These are phyloP conservation scores for Leucophora obtusa DNA, from an alignment of 2,888 invertebrate genomes.

Conservation along the genomic window DNA sequence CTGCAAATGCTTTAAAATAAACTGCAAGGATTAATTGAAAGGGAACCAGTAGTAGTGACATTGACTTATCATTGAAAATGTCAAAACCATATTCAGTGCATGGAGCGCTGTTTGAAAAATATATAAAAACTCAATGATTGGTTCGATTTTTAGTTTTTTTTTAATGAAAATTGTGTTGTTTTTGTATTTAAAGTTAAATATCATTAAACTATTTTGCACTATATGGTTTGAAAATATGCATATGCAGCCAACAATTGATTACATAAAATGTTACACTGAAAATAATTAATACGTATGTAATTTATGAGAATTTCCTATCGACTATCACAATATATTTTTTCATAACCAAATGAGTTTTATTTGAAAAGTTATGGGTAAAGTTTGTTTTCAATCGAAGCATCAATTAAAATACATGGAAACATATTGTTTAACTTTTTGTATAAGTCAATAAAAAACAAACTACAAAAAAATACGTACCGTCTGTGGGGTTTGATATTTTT, in stretches of 20 bases:
- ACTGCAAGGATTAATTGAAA: not conserved
- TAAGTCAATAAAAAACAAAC: too few relatives aligned
- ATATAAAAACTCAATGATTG: not conserved
- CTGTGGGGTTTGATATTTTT: too few relatives aligned
- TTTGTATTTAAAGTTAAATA: slow-evolving; percentile 26
- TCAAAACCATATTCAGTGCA: not conserved
- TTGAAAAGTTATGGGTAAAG: too few relatives aligned
- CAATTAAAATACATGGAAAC: too few relatives aligned
- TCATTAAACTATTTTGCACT: slow-evolving; percentile 31
- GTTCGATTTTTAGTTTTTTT: not conserved
- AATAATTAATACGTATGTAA: too few relatives aligned
- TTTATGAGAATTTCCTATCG: too few relatives aligned
- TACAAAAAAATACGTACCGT: too few relatives aligned
- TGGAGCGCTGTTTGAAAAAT: not conserved
- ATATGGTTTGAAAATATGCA: slow-evolving; percentile 20
- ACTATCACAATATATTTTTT: too few relatives aligned
- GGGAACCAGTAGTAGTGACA: not conserved
- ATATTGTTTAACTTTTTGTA: too few relatives aligned
- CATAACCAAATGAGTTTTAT: too few relatives aligned
- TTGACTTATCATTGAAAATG: not conserved
- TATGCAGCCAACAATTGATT: slow-evolving; percentile 1
- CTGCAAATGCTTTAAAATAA: not conserved
- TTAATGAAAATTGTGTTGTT: not conserved
- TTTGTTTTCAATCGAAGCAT: too few relatives aligned
- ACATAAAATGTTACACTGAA: not conserved